Evolutionary conservation across 2,888 invertebrate genomes (phyloP), one percentile per base, ranked within the genome.

Genomic region (Panzeria rudis): DNA sequence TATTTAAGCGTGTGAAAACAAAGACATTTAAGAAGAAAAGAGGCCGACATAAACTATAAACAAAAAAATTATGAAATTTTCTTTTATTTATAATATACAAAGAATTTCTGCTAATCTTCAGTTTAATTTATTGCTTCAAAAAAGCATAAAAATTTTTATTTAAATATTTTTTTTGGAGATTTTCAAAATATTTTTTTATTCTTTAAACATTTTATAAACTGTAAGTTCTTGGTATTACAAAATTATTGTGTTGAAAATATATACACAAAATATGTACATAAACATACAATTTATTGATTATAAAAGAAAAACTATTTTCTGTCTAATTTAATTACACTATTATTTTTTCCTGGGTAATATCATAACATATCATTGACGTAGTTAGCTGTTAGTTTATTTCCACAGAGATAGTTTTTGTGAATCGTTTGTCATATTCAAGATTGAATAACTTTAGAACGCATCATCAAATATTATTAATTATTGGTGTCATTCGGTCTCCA

Each of bases 11-110:
- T 75, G 52, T 64, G 64, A 64, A 64, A 29, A 54, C 38, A 17
- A 11, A 25, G 35, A 62, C 35, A 64, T 64, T 62, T 62, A 47
- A 35, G 7, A 23, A 35, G 23, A 38, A 59, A 9, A 9, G n/a
- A 6, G 23, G 5, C 15, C 6, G 66, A 1, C 64, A 64, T 9
- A 47, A 59, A 38, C 20, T 15, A 59, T 44, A 20, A 59, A 44
- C 41, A 41, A 47, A 38, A 72, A 32, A 11, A 23, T 56, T 56
- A 41, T 56, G 25, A 56, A 71, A 71, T 41, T 17, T 54, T 41
- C 23, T 25, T 54, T 35, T 38, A 52, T 69, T 69, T 69, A 68
- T 52, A 32, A 47, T 11, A 32, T 8, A 9, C 38, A 38, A 54
- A n/a, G 52, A 41, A 56, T 71, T 54, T 25, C 20, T 13, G 15